Percentiles rank a stretch among this genome's conserved stretches.
Conservation (phyloP, 2,113 vertebrate genomes). For the Neopipo cinnamomea region DNA sequence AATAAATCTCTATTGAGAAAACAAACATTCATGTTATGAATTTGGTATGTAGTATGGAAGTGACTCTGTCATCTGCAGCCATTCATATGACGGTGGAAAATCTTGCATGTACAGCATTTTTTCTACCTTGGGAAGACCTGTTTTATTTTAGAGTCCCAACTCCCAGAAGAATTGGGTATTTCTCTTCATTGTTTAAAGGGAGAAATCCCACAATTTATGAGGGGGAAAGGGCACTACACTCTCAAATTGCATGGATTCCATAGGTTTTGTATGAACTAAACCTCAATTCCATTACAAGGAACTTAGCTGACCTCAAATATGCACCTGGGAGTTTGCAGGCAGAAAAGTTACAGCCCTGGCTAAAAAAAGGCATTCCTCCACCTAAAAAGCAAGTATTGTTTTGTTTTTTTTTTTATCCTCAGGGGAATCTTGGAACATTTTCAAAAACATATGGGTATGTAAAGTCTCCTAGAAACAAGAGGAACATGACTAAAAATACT, state of each 20-base stretch:
- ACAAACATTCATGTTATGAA: conserved; percentile 1
- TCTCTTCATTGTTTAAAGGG: conserved; percentile 37
- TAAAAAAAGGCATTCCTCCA: conserved; percentile 44
- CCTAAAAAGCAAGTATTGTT: conserved; percentile 13
- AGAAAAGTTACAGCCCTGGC: conserved; percentile 35
- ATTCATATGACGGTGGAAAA: conserved; percentile 10
- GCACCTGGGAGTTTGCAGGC: conserved; percentile 29
- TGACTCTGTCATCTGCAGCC: not conserved
- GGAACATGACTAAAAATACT: conserved; percentile 39
- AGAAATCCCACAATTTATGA: conserved; percentile 48
- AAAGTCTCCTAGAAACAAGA: not conserved
- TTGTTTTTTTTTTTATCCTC: not conserved
- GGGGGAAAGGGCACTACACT: not conserved
- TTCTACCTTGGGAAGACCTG: not conserved
- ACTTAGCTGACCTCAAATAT: conserved; percentile 60
- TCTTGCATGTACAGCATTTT: not conserved
- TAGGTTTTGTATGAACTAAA: conserved; percentile 56
- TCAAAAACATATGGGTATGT: conserved; percentile 28
- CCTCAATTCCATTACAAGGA: conserved; percentile 52
- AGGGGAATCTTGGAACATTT: conserved; percentile 35
- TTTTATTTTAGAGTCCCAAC: conserved; percentile 1
- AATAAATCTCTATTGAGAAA: conserved; percentile 7
- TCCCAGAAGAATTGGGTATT: not conserved
- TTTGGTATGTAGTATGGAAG: conserved; percentile 1
- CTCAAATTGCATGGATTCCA: conserved; percentile 43